Evolutionary conservation across 2,888 invertebrate species (phyloP), one percentile per base, ranked within the genome.

Genomic region (Limnephilus marmoratus): DNA sequence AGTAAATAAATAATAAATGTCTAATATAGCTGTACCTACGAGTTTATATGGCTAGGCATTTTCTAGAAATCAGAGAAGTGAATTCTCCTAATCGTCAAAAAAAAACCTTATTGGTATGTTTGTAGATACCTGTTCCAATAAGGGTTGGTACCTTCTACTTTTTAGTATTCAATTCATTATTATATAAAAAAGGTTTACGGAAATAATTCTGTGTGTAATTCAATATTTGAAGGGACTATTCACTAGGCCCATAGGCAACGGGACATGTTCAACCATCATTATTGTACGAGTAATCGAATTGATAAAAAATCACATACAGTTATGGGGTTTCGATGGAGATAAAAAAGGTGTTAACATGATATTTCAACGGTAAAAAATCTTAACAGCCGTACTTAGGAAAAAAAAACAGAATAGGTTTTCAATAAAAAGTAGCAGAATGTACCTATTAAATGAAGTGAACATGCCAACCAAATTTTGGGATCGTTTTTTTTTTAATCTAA

Each of bases 331-430:
- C 34, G 34, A 53, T 37, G 37, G 31, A 53, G 68, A 41, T 86
- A 49, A 49, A 68, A 68, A 68, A 86, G 68, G 87, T 87, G 53
- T 68, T 68, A 87, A 87, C 53, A 53, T 87, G 87, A 87, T 87
- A 68, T 68, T 68, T 68, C 15, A 68, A 29, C 82, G 82, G 29
- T 82, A 82, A 82, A 68, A 68, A 68, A 24, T 68, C 68, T 68
- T 68, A 0, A 68, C 1, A 68, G 68, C 24, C 18, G 3, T 68
- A 2, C 7, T 45, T 45, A n/a, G 24, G 24, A n/a, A 68, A 24
- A 24, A 68, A 24, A 24, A 9, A 7, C 1, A n/a, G 24, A 68
- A 68, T 68, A 24, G 68, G 9, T 7, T 24, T 9, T 24, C 9
- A 7, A 7, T 68, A 68, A 9, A 68, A 24, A 68, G 24, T 68